These are phyloP conservation scores for Achatina immaculata DNA, from an alignment of 1,140 invertebrate species.

Conservation along the genomic window DNA sequence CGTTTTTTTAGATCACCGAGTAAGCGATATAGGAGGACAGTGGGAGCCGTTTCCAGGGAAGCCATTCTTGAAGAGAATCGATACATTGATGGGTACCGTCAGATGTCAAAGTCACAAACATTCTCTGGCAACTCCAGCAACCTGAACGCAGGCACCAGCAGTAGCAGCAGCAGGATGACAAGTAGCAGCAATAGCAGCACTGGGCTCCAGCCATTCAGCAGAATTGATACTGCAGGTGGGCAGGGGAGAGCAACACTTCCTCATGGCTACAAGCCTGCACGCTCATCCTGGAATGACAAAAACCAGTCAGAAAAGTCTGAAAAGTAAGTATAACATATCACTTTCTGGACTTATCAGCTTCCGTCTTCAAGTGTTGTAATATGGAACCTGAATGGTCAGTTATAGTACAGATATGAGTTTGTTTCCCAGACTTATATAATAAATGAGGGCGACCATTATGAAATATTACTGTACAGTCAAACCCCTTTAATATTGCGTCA, in stretches of 20 bases:
- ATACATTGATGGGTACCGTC: constrained; percentile 63
- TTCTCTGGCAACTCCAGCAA: constrained; percentile 54
- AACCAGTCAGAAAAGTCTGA: constrained; percentile 62
- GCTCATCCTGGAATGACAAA: constrained; percentile 49
- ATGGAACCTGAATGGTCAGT: too few species aligned
- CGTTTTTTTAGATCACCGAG: constrained; percentile 76
- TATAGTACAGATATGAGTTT: too few species aligned
- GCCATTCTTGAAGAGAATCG: constrained; percentile 73
- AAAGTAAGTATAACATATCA: constrained; percentile 59
- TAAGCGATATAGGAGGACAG: constrained; percentile 75
- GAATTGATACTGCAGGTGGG: constrained; percentile 55
- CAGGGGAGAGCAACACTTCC: constrained; percentile 62
- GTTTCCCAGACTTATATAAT: too few species aligned
- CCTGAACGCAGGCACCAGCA: background rate
- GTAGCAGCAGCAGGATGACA: background rate
- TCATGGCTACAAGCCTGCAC: constrained; percentile 61
- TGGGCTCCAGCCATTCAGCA: constrained; percentile 52
- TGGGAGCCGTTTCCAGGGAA: constrained; percentile 68
- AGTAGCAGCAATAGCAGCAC: constrained; percentile 13
- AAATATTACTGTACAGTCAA: too few species aligned
- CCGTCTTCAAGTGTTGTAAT: too few species aligned
- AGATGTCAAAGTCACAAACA: constrained; percentile 66
- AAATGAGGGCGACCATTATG: too few species aligned
- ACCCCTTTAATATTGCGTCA: too few species aligned
- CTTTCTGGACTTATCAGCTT: too few species aligned